Evolutionary conservation across 2,113 vertebrate species (phyloP).

Genomic region (Anolis carolinensis): DNA sequence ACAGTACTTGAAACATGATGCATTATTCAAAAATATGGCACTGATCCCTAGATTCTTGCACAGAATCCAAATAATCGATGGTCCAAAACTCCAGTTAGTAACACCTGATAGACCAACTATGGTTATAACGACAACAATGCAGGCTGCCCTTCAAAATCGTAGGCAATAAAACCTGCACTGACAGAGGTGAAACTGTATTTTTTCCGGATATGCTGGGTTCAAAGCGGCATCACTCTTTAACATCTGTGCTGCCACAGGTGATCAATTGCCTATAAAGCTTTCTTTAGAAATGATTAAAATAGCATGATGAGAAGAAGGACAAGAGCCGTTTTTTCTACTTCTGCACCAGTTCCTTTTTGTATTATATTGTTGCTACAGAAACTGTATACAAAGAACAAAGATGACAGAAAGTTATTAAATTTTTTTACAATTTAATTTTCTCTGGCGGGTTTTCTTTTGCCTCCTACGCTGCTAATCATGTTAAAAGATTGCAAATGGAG

Average conservation of each 20-base stretch:
- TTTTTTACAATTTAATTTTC: slow-evolving; percentile 70
- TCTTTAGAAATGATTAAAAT: slow-evolving; percentile 43
- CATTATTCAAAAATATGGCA: too few relatives aligned
- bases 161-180: background rate
- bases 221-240: background rate
- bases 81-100: too few relatives aligned
- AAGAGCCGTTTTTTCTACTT: slow-evolving; percentile 56
- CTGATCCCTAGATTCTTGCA: too few relatives aligned
- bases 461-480: slow-evolving; percentile 54
- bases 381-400: slow-evolving; percentile 69
- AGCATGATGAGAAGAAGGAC: slow-evolving; percentile 42
- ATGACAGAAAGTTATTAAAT: slow-evolving; percentile 73
- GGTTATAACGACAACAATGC: background rate
- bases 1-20: too few relatives aligned
- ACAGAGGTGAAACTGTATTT: background rate
- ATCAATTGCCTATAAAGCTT: slow-evolving; percentile 21
- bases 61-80: too few relatives aligned
- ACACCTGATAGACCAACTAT: too few relatives aligned
- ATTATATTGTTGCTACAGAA: slow-evolving; percentile 74
- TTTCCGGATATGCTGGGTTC: slow-evolving; percentile 5
- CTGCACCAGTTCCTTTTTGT: slow-evolving; percentile 51
- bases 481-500: slow-evolving; percentile 59
- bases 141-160: background rate
- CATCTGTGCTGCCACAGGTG: background rate
- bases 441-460: slow-evolving; percentile 58